Evolutionary conservation across 2,797 vertebrate species (phyloP).

Genomic region (Potorous gilbertii): DNA sequence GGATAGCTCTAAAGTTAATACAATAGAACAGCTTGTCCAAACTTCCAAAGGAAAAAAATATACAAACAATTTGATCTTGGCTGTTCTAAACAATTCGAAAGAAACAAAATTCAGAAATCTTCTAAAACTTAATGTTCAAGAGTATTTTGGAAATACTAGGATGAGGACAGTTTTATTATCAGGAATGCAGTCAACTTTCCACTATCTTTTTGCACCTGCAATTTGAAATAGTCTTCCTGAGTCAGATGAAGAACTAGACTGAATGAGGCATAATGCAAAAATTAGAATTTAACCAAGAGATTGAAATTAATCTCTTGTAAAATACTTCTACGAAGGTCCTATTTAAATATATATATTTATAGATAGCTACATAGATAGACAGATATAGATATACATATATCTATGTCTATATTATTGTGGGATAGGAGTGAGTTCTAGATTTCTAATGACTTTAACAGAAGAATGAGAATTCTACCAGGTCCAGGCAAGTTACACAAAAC

Average conservation of each 20-base stretch:
- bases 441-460: neutral
- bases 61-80: neutral
- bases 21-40: neutral
- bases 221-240: neutral
- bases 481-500: neutral
- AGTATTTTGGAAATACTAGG: neutral
- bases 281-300: neutral
- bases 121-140: neutral
- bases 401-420: neutral
- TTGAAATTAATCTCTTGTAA: neutral
- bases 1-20: neutral
- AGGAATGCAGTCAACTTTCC: neutral
- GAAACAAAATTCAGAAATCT: neutral
- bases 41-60: neutral
- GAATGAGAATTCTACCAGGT: neutral
- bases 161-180: neutral
- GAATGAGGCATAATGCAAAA: neutral
- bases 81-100: neutral
- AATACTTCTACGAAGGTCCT: neutral
- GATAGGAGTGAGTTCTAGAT: neutral
- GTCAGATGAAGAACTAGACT: neutral
- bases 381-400: no score
- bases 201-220: neutral
- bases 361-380: no score
- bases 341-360: neutral